Percentiles rank a stretch among this genome's conserved stretches.
Conservation (phyloP, 2,888 invertebrate genomes). For the Falcaria lacertinaria region DNA sequence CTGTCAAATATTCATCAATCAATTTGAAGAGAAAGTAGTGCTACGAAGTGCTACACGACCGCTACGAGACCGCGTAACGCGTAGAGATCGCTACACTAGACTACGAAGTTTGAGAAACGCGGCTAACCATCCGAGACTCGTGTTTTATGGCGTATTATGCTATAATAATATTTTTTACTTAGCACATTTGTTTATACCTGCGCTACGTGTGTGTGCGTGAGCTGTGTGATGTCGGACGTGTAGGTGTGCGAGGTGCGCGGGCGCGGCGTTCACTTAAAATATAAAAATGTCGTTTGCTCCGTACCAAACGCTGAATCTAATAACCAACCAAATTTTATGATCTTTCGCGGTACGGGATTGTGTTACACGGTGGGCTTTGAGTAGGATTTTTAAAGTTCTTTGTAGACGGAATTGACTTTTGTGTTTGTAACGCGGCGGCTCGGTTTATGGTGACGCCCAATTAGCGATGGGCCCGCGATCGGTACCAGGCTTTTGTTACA, state of each 20-base stretch:
- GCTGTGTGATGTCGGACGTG: constrained; percentile 18
- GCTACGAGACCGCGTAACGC: constrained; percentile 23
- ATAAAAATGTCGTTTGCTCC: constrained; percentile 61
- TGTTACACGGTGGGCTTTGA: constrained; percentile 49
- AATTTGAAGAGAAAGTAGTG: constrained; percentile 19
- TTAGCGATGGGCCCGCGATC: constrained; percentile 46
- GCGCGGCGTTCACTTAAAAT: constrained; percentile 41
- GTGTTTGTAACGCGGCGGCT: constrained; percentile 34
- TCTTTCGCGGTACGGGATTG: constrained; percentile 66
- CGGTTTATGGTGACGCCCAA: constrained; percentile 51
- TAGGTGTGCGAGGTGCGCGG: constrained; percentile 37
- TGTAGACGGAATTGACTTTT: constrained; percentile 45
- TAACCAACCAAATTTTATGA: constrained; percentile 62
- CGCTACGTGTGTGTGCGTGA: constrained; percentile 19
- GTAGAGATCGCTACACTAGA: constrained; percentile 22
- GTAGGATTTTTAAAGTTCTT: constrained; percentile 39
- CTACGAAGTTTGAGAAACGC: constrained; percentile 53
- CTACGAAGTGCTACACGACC: constrained; percentile 25
- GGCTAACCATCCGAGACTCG: constrained; percentile 38
- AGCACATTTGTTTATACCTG: constrained; percentile 69
- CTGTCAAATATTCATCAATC: constrained; percentile 1
- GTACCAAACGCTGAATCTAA: constrained; percentile 53
- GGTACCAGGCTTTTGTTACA: constrained; percentile 60
- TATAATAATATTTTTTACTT: constrained; percentile 79
- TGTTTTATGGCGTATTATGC: constrained; percentile 76